These are phyloP conservation scores for Pterophyllum scalare DNA, from an alignment of 2,113 vertebrate species.

Conservation along the genomic window DNA sequence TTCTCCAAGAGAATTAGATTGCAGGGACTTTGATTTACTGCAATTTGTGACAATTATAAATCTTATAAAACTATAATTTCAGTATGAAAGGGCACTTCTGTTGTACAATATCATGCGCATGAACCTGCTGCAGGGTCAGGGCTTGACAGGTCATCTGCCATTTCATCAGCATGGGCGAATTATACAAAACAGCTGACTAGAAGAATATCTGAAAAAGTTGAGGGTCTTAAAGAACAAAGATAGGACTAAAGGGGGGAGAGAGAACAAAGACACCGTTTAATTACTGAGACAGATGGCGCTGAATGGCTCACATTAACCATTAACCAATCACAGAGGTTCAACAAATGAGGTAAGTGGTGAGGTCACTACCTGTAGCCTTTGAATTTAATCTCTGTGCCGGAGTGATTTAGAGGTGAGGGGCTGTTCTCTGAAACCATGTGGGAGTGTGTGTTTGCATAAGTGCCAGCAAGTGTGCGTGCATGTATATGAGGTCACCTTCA, in stretches of 20 bases:
- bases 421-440: background rate
- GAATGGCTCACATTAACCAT: constrained; percentile 43
- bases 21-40: background rate
- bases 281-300: constrained; percentile 30
- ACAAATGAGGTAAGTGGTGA: constrained; percentile 40
- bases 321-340: constrained; percentile 45
- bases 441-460: background rate
- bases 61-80: background rate
- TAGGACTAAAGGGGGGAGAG: background rate
- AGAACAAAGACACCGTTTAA: constrained; percentile 32
- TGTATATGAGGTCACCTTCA: constrained; percentile 13
- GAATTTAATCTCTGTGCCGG: constrained; percentile 29
- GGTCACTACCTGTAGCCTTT: constrained; percentile 55
- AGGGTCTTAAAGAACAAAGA: constrained; percentile 8
- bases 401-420: constrained; percentile 39
- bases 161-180: background rate
- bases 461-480: background rate
- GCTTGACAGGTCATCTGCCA: background rate
- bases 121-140: background rate
- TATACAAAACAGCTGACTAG: constrained; percentile 30
- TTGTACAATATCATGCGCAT: rapidly evolving
- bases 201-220: background rate
- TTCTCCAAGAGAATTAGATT: background rate
- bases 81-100: background rate
- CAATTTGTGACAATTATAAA: background rate